phyloP scores from a whole-genome alignment of 2,113 vertebrate species.

The Dendropsophus ebraccatus region DNA sequence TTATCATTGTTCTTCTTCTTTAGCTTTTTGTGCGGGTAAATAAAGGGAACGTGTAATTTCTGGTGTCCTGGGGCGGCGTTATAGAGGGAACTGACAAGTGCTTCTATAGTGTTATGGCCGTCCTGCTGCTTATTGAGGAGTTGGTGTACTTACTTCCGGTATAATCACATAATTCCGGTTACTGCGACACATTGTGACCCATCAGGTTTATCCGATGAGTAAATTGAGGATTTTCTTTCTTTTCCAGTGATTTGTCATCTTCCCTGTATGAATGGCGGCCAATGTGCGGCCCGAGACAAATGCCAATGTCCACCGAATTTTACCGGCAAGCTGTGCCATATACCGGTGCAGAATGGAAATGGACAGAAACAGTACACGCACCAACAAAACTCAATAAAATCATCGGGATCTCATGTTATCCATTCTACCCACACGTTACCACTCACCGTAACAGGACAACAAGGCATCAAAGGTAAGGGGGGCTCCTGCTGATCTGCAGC shows the following conservation, averaged over 20 bases:
- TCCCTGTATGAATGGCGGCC: slow-evolving; percentile 96
- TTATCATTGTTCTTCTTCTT: too few relatives aligned
- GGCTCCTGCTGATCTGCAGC: background rate
- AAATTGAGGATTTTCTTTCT: slow-evolving; percentile 40
- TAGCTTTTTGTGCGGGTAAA: too few relatives aligned
- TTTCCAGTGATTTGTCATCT: slow-evolving; percentile 95
- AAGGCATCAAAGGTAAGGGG: slow-evolving; percentile 83
- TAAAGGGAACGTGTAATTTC: too few relatives aligned
- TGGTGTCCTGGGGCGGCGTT: too few relatives aligned
- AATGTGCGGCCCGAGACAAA: slow-evolving; percentile 92
- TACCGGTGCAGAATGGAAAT: slow-evolving; percentile 77
- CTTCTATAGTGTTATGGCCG: too few relatives aligned
- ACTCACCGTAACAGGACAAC: slow-evolving; percentile 88
- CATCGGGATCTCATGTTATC: slow-evolving; percentile 78
- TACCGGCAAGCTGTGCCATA: slow-evolving; percentile 96
- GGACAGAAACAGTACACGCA: slow-evolving; percentile 75
- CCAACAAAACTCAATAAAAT: slow-evolving; percentile 74
- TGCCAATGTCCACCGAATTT: slow-evolving; percentile 96
- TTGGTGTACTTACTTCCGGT: too few relatives aligned
- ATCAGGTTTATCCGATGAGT: background rate
- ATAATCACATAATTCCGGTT: too few relatives aligned
- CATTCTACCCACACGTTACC: slow-evolving; percentile 96
- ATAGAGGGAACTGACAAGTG: too few relatives aligned
- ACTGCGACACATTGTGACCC: background rate
- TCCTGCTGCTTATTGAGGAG: too few relatives aligned